These are phyloP conservation scores for Sterrhoptilus dennistouni DNA, from an alignment of 2,113 vertebrate species.

Conservation along the genomic window DNA sequence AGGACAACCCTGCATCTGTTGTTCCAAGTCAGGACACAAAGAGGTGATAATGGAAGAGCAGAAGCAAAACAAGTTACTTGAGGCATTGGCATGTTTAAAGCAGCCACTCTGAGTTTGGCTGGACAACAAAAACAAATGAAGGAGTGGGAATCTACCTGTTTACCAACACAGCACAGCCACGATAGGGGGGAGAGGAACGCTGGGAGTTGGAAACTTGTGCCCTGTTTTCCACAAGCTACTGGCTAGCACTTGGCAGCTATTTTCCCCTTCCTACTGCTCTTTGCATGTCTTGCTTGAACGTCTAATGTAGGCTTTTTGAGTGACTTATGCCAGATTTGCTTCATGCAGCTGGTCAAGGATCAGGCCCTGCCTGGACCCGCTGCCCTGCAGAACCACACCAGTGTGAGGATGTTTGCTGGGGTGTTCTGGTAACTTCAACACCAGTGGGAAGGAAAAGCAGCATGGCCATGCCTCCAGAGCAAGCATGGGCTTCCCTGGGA, in stretches of 20 bases:
- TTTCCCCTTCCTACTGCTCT: not conserved
- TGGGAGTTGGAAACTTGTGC: not conserved
- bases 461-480: fast-evolving
- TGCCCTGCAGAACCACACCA: not conserved
- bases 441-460: not conserved
- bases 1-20: not conserved
- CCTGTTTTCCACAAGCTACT: not conserved
- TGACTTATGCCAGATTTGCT: not conserved
- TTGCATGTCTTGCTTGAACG: not conserved
- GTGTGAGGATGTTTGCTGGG: too few species aligned
- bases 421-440: not conserved
- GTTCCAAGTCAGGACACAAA: fast-evolving
- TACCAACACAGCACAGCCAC: not conserved
- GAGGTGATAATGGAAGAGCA: not conserved
- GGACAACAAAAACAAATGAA: not conserved
- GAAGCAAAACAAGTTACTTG: not conserved
- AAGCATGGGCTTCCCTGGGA: fast-evolving
- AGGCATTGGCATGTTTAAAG: not conserved
- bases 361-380: not conserved
- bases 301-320: not conserved
- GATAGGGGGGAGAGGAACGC: not conserved
- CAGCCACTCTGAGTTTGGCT: not conserved
- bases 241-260: not conserved
- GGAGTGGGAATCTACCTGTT: not conserved
- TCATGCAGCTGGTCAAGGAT: not conserved